Evolutionary conservation across 1,140 invertebrate species (phyloP).

Genomic region (Scaptodrosophila lebanonensis): DNA sequence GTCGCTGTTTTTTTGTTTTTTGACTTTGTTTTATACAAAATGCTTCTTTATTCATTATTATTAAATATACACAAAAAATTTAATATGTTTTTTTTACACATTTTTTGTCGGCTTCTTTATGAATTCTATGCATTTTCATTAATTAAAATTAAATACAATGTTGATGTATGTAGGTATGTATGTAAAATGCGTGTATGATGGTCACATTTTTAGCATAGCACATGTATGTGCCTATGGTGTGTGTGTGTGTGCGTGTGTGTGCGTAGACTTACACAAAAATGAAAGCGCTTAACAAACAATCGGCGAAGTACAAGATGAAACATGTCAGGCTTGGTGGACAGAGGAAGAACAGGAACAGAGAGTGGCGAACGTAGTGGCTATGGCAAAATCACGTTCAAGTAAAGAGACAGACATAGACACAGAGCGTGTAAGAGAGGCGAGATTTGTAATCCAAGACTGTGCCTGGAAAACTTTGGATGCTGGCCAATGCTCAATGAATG

Average conservation of each 20-base stretch:
- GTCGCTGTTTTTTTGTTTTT: constrained; percentile 39
- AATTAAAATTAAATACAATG: constrained; percentile 68
- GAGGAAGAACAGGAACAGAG: constrained; percentile 18
- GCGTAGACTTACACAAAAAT: constrained; percentile 66
- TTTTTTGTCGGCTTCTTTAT: constrained; percentile 42
- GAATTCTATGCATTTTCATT: constrained; percentile 46
- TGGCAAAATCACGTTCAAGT: constrained; percentile 57
- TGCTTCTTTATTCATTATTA: constrained; percentile 75
- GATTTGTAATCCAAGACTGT: not conserved
- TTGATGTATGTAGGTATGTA: constrained; percentile 50
- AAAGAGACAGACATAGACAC: constrained; percentile 6
- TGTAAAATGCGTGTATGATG: constrained; percentile 34
- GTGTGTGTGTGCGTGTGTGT: constrained; percentile 32
- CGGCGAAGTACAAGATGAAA: constrained; percentile 34
- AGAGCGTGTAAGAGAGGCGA: not conserved
- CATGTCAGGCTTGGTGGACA: constrained; percentile 19
- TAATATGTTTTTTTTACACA: constrained; percentile 48
- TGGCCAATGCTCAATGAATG: too few relatives aligned
- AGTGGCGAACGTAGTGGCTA: constrained; percentile 51
- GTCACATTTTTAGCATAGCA: constrained; percentile 11
- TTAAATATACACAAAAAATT: constrained; percentile 74
- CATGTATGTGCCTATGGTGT: constrained; percentile 11
- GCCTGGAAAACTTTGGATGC: constrained; percentile 26
- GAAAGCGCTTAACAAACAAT: constrained; percentile 73
- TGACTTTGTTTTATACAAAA: constrained; percentile 77